Base-by-base conservation (phyloP, 2,888 invertebrate genomes). In the Cistogaster globosa region DNA sequence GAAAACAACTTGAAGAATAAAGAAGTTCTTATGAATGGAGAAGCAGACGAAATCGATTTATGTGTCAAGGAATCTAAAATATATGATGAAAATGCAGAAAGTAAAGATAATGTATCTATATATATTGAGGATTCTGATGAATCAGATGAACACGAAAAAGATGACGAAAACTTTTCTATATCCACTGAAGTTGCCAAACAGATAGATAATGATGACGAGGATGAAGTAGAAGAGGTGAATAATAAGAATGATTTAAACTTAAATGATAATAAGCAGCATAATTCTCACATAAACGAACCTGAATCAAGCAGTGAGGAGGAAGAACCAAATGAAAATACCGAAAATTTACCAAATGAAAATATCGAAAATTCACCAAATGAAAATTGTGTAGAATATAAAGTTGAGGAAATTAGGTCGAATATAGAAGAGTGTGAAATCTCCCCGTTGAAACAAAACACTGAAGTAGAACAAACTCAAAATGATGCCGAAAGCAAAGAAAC, bases 21-120 rank as follows among this genome's bases (percentile, higher is more conserved):
- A 16, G 58, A 57, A 9, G 3, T 8, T 6, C 20, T 38, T 57
- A 8, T 20, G 14, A 45, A 67, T 55, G 16, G 38, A 48, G 53
- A 63, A 2, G 26, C 32, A n/a, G 16, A 67, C 11, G 68, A 57
- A 32, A 65, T 57, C 6, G 65, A 69, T 2, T 62, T 69, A 32
- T 53, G 32, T 22, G n/a, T 63, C 4, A 55, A 78, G 22, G 22
- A 36, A n/a, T 20, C 63, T 3, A 60, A 75, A 55, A 51, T 20
- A n/a, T 68, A 14, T 45, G 67, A 67, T 55, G 51, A 32, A 32
- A 32, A 71, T 16, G 42, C 18, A 36, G 71, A 69, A 57, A 42
- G n/a, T 57, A 55, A 72, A 32, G 60, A 72, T 53, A 58, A 22
- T 26, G 14, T 38, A 9, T 62, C 62, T n/a, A 42, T 53, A 53